A percentile compares a stretch with the other conserved stretches of the same genome.
These are phyloP conservation scores for Orthonyx spaldingii DNA, from an alignment of 2,113 vertebrate genomes.

Conservation along the genomic window DNA sequence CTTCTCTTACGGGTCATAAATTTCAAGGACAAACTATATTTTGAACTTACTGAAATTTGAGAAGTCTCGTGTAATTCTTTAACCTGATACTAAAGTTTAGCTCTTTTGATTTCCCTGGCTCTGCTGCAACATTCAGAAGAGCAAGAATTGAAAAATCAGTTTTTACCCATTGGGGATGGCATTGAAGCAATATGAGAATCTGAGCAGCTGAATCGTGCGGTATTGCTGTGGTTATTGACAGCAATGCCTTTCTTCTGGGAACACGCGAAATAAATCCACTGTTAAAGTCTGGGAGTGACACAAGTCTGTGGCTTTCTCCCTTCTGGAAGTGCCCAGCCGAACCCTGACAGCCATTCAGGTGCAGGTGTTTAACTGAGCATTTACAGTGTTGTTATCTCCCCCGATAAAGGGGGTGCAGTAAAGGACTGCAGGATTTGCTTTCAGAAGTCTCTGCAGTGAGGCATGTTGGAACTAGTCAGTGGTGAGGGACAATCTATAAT, in stretches of 20 bases:
- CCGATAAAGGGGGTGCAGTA: fast-evolving
- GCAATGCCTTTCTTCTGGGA: neutral
- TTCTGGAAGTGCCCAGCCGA: neutral
- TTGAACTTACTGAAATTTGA: conserved; percentile 43
- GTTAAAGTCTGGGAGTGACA: neutral
- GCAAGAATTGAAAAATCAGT: neutral
- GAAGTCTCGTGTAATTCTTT: conserved; percentile 18
- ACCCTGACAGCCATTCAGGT: neutral
- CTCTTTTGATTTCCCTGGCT: neutral
- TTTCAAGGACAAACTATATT: conserved; percentile 54
- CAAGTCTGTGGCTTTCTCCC: neutral
- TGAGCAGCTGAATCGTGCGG: neutral
- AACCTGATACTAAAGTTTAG: neutral
- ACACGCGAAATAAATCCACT: neutral
- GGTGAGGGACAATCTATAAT: neutral
- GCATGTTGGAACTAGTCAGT: neutral
- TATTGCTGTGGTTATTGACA: neutral
- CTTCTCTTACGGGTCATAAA: conserved; percentile 54
- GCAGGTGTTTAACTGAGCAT: neutral
- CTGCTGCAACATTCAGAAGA: neutral
- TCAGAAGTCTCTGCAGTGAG: neutral
- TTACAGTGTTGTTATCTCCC: neutral
- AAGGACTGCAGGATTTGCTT: neutral
- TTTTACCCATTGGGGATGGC: neutral
- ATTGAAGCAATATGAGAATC: neutral